Percentiles rank a stretch among this genome's conserved stretches.
phyloP scores from a whole-genome alignment of 2,888 invertebrate genomes.

The Drosophila buzzatii region DNA sequence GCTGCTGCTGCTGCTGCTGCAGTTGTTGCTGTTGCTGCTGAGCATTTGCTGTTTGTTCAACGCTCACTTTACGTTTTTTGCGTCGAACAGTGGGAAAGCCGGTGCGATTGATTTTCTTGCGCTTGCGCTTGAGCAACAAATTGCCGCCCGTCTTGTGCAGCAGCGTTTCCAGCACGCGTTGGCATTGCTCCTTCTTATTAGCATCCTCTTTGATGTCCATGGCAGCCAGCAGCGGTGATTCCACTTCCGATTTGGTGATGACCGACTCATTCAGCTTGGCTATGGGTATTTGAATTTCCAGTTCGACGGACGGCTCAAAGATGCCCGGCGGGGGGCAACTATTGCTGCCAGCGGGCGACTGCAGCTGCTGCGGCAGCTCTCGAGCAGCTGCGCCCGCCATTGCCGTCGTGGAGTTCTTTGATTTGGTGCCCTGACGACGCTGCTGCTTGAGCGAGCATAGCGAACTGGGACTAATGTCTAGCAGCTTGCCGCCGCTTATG shows the following conservation, averaged over 20 bases:
- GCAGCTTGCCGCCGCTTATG: slow-evolving; percentile 77
- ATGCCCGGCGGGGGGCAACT: slow-evolving; percentile 88
- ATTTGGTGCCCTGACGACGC: slow-evolving; percentile 87
- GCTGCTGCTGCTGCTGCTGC: background rate
- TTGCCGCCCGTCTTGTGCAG: slow-evolving; percentile 83
- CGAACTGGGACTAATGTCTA: slow-evolving; percentile 81
- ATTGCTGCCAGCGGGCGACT: slow-evolving; percentile 62
- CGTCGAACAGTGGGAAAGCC: slow-evolving; percentile 94
- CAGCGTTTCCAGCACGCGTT: slow-evolving; percentile 83
- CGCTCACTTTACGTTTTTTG: slow-evolving; percentile 89
- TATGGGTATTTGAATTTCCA: slow-evolving; percentile 88
- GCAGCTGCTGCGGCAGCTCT: slow-evolving; percentile 24
- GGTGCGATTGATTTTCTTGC: slow-evolving; percentile 93
- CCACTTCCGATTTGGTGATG: slow-evolving; percentile 85
- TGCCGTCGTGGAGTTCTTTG: slow-evolving; percentile 14
- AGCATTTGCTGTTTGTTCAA: slow-evolving; percentile 33
- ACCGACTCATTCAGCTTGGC: slow-evolving; percentile 86
- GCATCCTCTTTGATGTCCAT: slow-evolving; percentile 68
- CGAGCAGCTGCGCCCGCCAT: slow-evolving; percentile 5
- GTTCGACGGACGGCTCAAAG: slow-evolving; percentile 89
- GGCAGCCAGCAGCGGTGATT: slow-evolving; percentile 84
- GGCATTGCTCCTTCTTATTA: slow-evolving; percentile 69
- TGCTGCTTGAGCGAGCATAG: slow-evolving; percentile 80
- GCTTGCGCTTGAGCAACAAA: slow-evolving; percentile 86
- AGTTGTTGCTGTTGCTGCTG: slow-evolving; percentile 14